Evolutionary conservation across 2,797 vertebrate genomes (phyloP).

Genomic region (Halcyon badia): DNA sequence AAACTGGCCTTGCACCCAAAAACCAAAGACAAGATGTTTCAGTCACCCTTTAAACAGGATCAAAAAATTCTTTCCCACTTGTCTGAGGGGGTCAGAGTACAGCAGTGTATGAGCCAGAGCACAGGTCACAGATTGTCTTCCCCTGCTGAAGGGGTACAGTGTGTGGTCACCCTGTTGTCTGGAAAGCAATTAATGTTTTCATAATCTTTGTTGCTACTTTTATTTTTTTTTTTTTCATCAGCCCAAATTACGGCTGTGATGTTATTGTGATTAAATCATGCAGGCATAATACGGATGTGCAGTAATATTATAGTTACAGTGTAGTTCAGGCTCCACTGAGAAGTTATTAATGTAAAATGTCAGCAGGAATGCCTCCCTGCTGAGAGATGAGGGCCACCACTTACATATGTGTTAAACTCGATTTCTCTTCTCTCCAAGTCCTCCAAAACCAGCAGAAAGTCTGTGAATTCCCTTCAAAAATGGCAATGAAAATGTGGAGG

Average conservation of each 20-base stretch:
- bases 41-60: background rate
- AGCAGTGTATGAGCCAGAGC: fast-evolving
- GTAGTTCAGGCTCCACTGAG: background rate
- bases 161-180: background rate
- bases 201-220: background rate
- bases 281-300: background rate
- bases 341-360: background rate
- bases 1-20: background rate
- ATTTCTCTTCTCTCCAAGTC: background rate
- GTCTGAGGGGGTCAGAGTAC: background rate
- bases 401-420: fast-evolving
- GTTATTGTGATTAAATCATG: background rate
- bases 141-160: background rate
- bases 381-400: background rate
- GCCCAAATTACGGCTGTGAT: background rate
- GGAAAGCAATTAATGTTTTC: background rate
- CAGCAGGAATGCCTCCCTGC: background rate
- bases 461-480: background rate
- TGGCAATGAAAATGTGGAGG: background rate
- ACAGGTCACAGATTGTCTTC: background rate
- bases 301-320: background rate
- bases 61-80: background rate
- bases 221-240: background rate
- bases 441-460: background rate
- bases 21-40: background rate